phyloP scores from a whole-genome alignment of 2,888 invertebrate genomes.

The Euplagia quadripunctaria region DNA sequence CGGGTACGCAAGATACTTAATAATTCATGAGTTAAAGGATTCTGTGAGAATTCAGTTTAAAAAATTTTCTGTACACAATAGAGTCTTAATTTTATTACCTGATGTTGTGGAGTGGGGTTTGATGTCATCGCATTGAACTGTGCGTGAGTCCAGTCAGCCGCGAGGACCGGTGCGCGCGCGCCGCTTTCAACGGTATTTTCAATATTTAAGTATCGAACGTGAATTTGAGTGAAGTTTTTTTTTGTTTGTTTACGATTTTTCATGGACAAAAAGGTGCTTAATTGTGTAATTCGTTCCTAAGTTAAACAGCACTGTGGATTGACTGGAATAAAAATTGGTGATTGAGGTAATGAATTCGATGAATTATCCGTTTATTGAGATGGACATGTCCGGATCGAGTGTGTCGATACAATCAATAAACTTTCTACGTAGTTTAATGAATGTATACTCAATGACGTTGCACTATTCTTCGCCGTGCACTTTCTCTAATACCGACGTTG shows the following conservation, averaged over 20 bases:
- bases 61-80: constrained; percentile 47
- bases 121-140: constrained; percentile 71
- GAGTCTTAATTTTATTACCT: constrained; percentile 47
- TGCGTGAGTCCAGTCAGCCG: constrained; percentile 77
- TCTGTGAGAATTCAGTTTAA: constrained; percentile 33
- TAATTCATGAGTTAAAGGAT: constrained; percentile 64
- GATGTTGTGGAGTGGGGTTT: constrained; percentile 62
- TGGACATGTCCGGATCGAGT: constrained; percentile 46
- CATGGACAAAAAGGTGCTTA: constrained; percentile 20
- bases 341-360: constrained; percentile 45
- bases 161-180: constrained; percentile 73
- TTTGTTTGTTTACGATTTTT: constrained; percentile 28
- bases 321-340: constrained; percentile 23
- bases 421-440: constrained; percentile 79
- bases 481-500: constrained; percentile 72
- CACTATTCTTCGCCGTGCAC: constrained; percentile 64
- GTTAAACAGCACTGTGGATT: constrained; percentile 24
- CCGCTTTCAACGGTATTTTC: constrained; percentile 62
- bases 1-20: constrained; percentile 69
- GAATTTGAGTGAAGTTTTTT: constrained; percentile 39
- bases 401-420: constrained; percentile 65
- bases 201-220: constrained; percentile 40
- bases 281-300: constrained; percentile 27
- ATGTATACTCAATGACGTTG: constrained; percentile 67
- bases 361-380: constrained; percentile 43